Conservation (phyloP, 2,888 invertebrate genomes). For the Hedya salicella region DNA sequence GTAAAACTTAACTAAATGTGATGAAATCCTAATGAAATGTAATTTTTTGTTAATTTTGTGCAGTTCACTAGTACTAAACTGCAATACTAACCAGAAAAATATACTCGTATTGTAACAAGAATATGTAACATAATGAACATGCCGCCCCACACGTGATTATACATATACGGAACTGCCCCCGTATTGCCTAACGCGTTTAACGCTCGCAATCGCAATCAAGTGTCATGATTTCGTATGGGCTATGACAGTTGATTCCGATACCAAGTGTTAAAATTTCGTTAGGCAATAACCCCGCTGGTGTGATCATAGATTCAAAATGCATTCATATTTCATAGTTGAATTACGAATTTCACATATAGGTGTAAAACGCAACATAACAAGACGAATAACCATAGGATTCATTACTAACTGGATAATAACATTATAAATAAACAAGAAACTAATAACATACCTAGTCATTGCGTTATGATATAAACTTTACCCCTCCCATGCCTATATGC, state of each 20-base stretch:
- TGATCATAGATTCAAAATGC: constrained; percentile 1
- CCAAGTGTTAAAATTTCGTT: no score
- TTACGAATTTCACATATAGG: constrained; percentile 4
- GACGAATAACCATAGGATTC: neutral
- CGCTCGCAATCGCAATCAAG: no score
- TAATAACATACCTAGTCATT: constrained; percentile 47
- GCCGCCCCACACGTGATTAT: no score
- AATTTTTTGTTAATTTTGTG: neutral
- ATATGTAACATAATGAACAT: no score
- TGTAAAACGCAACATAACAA: constrained; percentile 1
- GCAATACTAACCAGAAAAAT: constrained; percentile 9
- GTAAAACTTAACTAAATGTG: no score
- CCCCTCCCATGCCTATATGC: constrained; percentile 89
- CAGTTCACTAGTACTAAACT: constrained; percentile 9
- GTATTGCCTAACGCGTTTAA: no score
- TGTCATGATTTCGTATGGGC: no score
- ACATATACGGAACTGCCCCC: no score
- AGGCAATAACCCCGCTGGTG: no score
- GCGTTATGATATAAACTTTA: constrained; percentile 85
- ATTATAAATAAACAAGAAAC: constrained; percentile 37
- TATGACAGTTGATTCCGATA: no score
- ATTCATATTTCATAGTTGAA: neutral
- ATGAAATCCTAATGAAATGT: constrained; percentile 19
- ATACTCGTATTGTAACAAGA: neutral
- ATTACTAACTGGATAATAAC: constrained; percentile 21